Conservation (phyloP, 2,888 invertebrate genomes). For the Clostera curtula region DNA sequence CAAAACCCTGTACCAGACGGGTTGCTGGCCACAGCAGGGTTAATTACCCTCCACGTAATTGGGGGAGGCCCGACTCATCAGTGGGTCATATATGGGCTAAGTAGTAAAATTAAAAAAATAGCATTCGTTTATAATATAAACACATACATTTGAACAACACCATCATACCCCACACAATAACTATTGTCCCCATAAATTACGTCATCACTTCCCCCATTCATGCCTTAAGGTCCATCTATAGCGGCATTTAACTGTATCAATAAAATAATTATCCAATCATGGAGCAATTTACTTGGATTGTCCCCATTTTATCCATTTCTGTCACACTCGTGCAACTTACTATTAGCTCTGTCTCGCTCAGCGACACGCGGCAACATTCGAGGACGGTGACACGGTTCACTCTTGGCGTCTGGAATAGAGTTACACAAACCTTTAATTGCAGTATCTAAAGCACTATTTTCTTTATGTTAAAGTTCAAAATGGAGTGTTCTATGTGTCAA, state of each 20-base stretch:
- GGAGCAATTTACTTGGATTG: slow-evolving; percentile 63
- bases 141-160: neutral
- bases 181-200: slow-evolving; percentile 29
- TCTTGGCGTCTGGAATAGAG: slow-evolving; percentile 38
- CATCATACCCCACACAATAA: slow-evolving; percentile 4
- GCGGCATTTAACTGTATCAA: slow-evolving; percentile 64
- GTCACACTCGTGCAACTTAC: slow-evolving; percentile 14
- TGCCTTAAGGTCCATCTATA: slow-evolving; percentile 38
- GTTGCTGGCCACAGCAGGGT: too few species aligned
- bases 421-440: slow-evolving; percentile 19
- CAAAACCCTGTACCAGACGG: too few species aligned
- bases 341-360: slow-evolving; percentile 28
- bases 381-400: slow-evolving; percentile 49
- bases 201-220: slow-evolving; percentile 28
- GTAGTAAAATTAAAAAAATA: too few species aligned
- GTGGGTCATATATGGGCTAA: too few species aligned
- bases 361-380: slow-evolving; percentile 36
- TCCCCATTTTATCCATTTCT: slow-evolving; percentile 34
- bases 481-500: neutral
- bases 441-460: slow-evolving; percentile 3
- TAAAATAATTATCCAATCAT: slow-evolving; percentile 74
- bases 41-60: too few species aligned
- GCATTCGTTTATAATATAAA: too few species aligned
- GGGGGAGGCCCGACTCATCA: too few species aligned
- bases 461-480: slow-evolving; percentile 4